phyloP scores from a whole-genome alignment of 2,888 invertebrate genomes.

The Heteromyza rotundicornis region DNA sequence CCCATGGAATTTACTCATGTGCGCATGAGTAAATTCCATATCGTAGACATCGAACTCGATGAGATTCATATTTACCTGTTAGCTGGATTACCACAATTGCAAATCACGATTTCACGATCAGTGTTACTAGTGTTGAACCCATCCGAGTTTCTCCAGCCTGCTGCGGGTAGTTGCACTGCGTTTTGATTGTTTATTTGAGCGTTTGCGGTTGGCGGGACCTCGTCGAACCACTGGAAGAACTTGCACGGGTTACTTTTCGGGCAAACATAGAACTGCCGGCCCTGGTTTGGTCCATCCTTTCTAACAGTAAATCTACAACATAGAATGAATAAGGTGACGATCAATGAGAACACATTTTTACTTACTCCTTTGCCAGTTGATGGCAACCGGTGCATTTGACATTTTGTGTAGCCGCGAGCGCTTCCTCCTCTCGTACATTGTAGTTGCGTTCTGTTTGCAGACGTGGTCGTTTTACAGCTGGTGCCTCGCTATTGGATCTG shows the following conservation, averaged over 20 bases:
- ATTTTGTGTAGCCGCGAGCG: background rate
- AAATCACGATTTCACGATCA: conserved; percentile 30
- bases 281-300: conserved; percentile 86
- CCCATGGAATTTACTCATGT: too few species aligned
- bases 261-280: conserved; percentile 80
- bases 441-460: background rate
- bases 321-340: conserved; percentile 14
- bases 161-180: background rate
- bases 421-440: background rate
- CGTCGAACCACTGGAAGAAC: conserved; percentile 85
- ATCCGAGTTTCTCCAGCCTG: too few species aligned
- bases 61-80: conserved; percentile 32
- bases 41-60: too few species aligned
- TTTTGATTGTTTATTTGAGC: background rate
- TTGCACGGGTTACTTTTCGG: conserved; percentile 69
- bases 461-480: conserved; percentile 15
- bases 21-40: too few species aligned
- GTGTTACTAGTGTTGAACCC: background rate
- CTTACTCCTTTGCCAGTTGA: conserved; percentile 45
- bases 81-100: conserved; percentile 47
- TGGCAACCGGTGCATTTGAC: conserved; percentile 52
- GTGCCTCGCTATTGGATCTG: background rate
- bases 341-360: conserved; percentile 10
- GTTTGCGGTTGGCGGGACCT: conserved; percentile 12
- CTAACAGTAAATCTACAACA: conserved; percentile 70